Base-by-base conservation (phyloP, 2,113 vertebrate genomes). In the Chelonoidis abingdonii region DNA sequence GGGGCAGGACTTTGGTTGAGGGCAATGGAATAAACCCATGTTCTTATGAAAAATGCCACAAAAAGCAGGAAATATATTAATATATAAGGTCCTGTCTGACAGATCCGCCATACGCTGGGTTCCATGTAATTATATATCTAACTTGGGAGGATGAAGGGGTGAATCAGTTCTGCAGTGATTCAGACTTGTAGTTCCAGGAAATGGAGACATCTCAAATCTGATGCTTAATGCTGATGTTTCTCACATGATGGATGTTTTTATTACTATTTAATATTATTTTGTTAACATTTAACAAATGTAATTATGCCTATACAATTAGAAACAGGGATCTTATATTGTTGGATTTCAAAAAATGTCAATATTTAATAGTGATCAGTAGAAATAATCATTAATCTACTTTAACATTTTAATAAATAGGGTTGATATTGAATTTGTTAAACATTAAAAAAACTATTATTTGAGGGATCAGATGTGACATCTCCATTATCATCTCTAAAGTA, bases 181-280 rank as follows among this genome's bases (percentile, higher is more conserved):
- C 6, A 41, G 35, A 88, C 49, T 4, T 69, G 29, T 89, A 19
- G 3, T 22, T 90, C 90, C 82, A 7, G 87, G 24, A 87, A 84
- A 6, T 76, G 50, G 65, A 89, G 2, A 80, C 25, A 29, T 78
- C 44, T 78, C 44, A 27, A 29, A 29, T 12, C 11, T 44, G 25
- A 44, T 78, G 41, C 75, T 92, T 89, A 95, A 94, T 29, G 25
- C 44, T 93, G 44, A 44, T 44, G 44, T 2, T 93, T 92, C 50
- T 84, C 87, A 19, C 31, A 24, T 10, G 24, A 17, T 65, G 7
- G 25, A 35, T 57, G 27, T 47, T 94, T 96, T 83, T 93, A 9
- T 87, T 88, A 75, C 31, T 3, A 5, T 80, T 78, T 78, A 47
- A 29, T 88, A 89, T 69, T 84, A 1, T 47, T 90, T 92, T 93